Conservation (phyloP, 2,797 vertebrate genomes). For the Hephaestus fuliginosus region DNA sequence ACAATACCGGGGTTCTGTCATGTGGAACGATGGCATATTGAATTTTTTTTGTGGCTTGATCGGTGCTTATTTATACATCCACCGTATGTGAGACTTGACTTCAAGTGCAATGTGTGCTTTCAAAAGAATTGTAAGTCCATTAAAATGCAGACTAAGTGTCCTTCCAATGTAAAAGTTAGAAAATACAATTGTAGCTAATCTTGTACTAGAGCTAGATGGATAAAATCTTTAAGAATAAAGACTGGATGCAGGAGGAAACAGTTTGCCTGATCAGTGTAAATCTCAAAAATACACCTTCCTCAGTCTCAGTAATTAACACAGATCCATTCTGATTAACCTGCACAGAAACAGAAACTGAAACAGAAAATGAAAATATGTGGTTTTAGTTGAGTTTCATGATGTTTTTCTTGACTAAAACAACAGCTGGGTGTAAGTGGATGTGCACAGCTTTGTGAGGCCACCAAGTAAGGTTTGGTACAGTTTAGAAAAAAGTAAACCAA, state of each 20-base stretch:
- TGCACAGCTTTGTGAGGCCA: too few species aligned
- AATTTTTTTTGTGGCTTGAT: conserved; percentile 34
- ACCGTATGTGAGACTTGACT: background rate
- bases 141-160: background rate
- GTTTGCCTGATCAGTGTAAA: background rate
- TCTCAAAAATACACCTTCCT: background rate
- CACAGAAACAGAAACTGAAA: too few species aligned
- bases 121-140: background rate
- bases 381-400: too few species aligned
- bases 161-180: background rate
- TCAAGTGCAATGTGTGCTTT: conserved; percentile 7
- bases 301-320: too few species aligned
- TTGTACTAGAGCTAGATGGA: background rate
- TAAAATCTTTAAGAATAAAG: background rate
- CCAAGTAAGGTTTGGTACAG: too few species aligned
- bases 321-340: too few species aligned
- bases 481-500: too few species aligned
- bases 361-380: too few species aligned
- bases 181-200: background rate
- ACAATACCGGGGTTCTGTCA: conserved; percentile 42
- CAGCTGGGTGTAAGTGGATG: too few species aligned
- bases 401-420: too few species aligned
- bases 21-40: conserved; percentile 53
- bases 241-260: background rate
- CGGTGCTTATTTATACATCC: conserved; percentile 13